These are phyloP conservation scores for Deladenus siricidicola DNA, from an alignment of 2,888 invertebrate genomes.

Conservation along the genomic window DNA sequence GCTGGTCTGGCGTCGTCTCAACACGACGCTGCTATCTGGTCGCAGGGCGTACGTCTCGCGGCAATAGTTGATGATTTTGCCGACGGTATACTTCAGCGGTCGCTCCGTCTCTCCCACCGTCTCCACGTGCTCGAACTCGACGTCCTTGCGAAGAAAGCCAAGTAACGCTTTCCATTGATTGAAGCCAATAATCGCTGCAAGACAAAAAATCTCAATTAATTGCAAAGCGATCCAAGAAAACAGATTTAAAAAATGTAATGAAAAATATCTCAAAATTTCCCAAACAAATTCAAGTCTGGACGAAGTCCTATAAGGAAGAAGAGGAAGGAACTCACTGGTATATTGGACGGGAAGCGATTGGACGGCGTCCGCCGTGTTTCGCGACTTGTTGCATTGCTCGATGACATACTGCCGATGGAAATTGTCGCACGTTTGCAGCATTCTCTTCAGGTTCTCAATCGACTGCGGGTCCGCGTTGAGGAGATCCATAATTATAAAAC, in stretches of 20 bases:
- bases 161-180: slow-evolving; percentile 10
- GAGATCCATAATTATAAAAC: neutral
- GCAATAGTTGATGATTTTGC: neutral
- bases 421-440: neutral
- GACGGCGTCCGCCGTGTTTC: neutral
- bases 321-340: too few relatives aligned
- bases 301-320: too few relatives aligned
- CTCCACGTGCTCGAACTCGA: slow-evolving; percentile 9
- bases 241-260: neutral
- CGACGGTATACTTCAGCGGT: neutral
- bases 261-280: neutral
- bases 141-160: slow-evolving; percentile 9
- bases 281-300: too few relatives aligned
- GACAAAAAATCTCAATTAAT: neutral
- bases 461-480: neutral
- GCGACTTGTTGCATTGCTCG: neutral
- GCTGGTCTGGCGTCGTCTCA: neutral
- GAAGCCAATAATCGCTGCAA: slow-evolving; percentile 9
- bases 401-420: neutral
- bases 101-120: neutral
- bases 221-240: neutral
- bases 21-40: neutral
- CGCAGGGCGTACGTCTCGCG: neutral
- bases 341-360: too few relatives aligned
- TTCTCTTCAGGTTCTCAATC: neutral